A percentile compares a stretch with the other conserved stretches of the same genome.
Conservation (phyloP, 2,113 vertebrate genomes). For the Xiphophorus couchianus region DNA sequence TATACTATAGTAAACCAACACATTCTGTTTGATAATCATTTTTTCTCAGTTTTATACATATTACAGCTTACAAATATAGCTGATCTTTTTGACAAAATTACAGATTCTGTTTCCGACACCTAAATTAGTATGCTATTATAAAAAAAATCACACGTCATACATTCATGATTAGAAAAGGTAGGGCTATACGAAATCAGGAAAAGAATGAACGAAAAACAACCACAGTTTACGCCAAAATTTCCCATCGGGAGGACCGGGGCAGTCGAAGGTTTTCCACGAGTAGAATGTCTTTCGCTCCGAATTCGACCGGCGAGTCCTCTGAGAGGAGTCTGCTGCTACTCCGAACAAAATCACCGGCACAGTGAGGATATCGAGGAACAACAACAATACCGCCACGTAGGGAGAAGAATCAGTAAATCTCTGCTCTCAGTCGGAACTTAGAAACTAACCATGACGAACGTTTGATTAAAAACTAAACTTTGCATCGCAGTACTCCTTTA, state of each 20-base stretch:
- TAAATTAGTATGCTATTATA: constrained; percentile 82
- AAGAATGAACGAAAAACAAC: constrained; percentile 48
- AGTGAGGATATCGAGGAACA: constrained; percentile 72
- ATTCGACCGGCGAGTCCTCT: constrained; percentile 54
- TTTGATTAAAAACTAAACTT: constrained; percentile 72
- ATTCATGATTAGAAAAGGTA: constrained; percentile 84
- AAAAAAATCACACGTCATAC: constrained; percentile 84
- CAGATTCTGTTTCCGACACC: constrained; percentile 78
- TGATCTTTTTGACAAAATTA: constrained; percentile 86
- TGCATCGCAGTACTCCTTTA: constrained; percentile 67
- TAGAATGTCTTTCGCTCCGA: constrained; percentile 56
- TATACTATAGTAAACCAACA: constrained; percentile 79
- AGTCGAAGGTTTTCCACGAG: constrained; percentile 57
- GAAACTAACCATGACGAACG: constrained; percentile 62
- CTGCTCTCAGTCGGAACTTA: constrained; percentile 40
- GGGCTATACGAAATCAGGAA: constrained; percentile 75
- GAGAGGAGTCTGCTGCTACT: constrained; percentile 72
- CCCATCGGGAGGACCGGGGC: constrained; percentile 45
- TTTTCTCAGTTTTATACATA: constrained; percentile 78
- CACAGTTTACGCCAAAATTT: constrained; percentile 72
- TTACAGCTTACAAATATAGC: constrained; percentile 87
- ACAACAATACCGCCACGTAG: constrained; percentile 73
- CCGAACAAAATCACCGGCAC: constrained; percentile 47
- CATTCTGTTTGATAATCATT: constrained; percentile 79
- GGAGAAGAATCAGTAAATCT: constrained; percentile 61